Evolutionary conservation across 2,113 vertebrate genomes (phyloP).

Genomic region (Tupaia tana): DNA sequence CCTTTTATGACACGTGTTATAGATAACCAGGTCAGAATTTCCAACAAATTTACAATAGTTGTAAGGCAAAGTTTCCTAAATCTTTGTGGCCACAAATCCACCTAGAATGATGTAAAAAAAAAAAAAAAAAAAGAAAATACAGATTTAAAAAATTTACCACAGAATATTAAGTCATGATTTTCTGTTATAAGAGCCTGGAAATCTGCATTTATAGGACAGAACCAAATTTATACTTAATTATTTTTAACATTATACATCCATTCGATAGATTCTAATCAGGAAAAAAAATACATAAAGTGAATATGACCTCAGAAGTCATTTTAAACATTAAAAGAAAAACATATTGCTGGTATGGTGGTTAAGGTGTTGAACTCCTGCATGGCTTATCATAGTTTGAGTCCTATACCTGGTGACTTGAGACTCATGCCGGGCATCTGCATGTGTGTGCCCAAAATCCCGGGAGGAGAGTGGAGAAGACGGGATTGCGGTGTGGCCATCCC

Average conservation of each 20-base stretch:
- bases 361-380: no score
- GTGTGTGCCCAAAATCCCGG: no score
- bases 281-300: slow-evolving; percentile 11
- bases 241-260: neutral
- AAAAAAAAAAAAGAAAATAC: neutral
- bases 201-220: neutral
- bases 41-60: neutral
- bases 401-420: no score
- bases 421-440: no score
- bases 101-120: neutral
- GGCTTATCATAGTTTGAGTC: no score
- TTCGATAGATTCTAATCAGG: neutral
- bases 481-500: no score
- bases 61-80: neutral
- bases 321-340: neutral
- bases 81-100: neutral
- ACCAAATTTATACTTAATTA: neutral
- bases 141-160: neutral
- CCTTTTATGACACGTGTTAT: neutral
- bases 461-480: no score
- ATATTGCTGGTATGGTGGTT: no score
- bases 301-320: neutral
- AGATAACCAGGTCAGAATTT: neutral
- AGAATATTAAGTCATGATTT: neutral
- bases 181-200: neutral